These are phyloP conservation scores for Trichechus manatus DNA, from an alignment of 2,113 vertebrate genomes.

Conservation along the genomic window DNA sequence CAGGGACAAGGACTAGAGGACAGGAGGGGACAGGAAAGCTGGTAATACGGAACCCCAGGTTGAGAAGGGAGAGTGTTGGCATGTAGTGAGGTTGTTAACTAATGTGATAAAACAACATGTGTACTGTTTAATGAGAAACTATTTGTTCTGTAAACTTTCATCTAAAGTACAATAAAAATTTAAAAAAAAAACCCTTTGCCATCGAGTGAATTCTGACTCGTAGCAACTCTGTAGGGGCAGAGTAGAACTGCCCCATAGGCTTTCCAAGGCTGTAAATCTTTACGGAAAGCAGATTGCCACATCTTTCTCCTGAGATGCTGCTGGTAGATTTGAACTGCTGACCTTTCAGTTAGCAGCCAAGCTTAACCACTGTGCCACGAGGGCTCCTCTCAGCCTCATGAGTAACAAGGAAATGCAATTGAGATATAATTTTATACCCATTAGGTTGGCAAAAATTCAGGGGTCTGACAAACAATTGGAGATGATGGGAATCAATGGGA, in stretches of 20 bases:
- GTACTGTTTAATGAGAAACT: no score
- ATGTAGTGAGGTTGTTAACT: no score
- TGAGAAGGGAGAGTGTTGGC: no score
- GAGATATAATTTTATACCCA: constrained; percentile 48
- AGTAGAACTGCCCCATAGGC: background rate
- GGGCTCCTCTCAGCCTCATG: background rate
- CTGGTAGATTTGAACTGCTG: background rate
- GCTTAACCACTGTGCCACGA: background rate
- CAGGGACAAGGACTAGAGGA: no score
- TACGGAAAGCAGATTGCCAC: background rate
- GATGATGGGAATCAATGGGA: background rate
- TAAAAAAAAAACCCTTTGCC: background rate
- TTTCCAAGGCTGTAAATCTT: background rate
- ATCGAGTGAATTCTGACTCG: background rate
- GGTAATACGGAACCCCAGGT: no score
- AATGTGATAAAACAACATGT: no score
- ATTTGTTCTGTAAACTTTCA: no score
- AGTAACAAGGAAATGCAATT: constrained; percentile 58
- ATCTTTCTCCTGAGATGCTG: background rate
- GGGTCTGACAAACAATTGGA: constrained; percentile 7
- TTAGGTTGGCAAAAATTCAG: constrained; percentile 22
- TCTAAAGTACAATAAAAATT: no score
- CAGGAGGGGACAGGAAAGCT: no score
- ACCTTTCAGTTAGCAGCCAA: background rate
- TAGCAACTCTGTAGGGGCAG: background rate